Conservation (phyloP, 2,113 vertebrate species). For the Notarius lentiginosus region DNA sequence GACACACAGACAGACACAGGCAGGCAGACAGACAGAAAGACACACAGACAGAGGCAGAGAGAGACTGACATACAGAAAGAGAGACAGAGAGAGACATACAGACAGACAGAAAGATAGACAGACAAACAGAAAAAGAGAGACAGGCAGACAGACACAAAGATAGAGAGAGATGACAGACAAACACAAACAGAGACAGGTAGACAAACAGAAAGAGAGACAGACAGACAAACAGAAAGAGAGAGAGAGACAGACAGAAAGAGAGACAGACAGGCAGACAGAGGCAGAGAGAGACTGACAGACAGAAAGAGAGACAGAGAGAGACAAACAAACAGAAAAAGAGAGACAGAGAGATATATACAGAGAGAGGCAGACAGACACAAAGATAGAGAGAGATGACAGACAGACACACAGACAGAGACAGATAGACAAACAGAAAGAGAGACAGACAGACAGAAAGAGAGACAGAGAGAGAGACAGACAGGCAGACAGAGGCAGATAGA, state of each 20-base stretch:
- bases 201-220: too few relatives aligned
- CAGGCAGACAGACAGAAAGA: not conserved
- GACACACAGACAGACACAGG: too few relatives aligned
- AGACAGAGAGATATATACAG: not conserved
- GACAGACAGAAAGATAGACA: too few relatives aligned
- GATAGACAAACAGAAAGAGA: not conserved
- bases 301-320: not conserved
- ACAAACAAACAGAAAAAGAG: not conserved
- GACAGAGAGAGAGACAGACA: not conserved
- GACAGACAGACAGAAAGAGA: not conserved
- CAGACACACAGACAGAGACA: not conserved
- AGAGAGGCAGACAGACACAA: not conserved
- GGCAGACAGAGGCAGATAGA: too few relatives aligned
- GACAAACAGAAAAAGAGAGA: too few relatives aligned
- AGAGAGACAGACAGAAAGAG: too few relatives aligned
- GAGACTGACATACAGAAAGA: not conserved
- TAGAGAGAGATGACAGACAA: too few relatives aligned
- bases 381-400: not conserved
- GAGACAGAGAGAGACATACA: not conserved
- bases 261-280: not conserved
- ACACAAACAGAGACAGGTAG: too few relatives aligned
- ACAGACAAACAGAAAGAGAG: too few relatives aligned
- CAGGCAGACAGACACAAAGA: too few relatives aligned
- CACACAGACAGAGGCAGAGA: not conserved
- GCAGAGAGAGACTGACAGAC: not conserved